Base-by-base conservation (phyloP, 1,140 invertebrate species). In the Antheraea pernyi region DNA sequence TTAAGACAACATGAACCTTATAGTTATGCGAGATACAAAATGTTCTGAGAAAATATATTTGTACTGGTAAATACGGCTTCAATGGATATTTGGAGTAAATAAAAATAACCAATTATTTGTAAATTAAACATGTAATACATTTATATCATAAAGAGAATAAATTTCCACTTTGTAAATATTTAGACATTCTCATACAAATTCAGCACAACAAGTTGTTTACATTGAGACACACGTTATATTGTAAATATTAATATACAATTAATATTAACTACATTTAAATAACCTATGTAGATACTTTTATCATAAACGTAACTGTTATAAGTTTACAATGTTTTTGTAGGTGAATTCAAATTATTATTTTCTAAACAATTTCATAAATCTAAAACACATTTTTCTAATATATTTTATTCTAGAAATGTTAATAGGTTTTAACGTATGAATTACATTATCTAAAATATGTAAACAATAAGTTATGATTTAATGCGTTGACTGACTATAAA, bases 111-210 rank as follows among this genome's bases (percentile, higher is more conserved):
- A 70, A 36, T 65, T 64, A 68, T 72, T 68, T 88, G 81, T 89
- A 91, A 88, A 89, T 85, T 75, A 83, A 91, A 89, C 88, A 83
- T 88, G 83, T 91, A 89, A 89, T 91, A 91, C 88, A 91, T 89
- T 91, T 86, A 91, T 89, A 83, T 89, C 84, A 88, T 89, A 89
- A 89, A 89, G 88, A 91, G 87, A 30, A 91, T 91, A 89, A 91
- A 91, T 88, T 89, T 89, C 86, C 86, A 91, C 85, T 86, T 91
- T 89, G 86, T 91, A 89, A 88, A 91, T 91, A 91, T 88, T 19
- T 83, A 87, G 83, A 89, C 84, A 88, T 84, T 84, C 84, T 76
- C 75, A 82, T 88, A 85, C 79, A 89, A 83, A 83, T 74, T 77
- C 78, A 84, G 83, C 79, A 78, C 73, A 74, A 82, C 71, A 71